Percentiles rank a stretch among this genome's conserved stretches.
Conservation (phyloP, 2,888 invertebrate species). For the Diadegma fenestrale region DNA sequence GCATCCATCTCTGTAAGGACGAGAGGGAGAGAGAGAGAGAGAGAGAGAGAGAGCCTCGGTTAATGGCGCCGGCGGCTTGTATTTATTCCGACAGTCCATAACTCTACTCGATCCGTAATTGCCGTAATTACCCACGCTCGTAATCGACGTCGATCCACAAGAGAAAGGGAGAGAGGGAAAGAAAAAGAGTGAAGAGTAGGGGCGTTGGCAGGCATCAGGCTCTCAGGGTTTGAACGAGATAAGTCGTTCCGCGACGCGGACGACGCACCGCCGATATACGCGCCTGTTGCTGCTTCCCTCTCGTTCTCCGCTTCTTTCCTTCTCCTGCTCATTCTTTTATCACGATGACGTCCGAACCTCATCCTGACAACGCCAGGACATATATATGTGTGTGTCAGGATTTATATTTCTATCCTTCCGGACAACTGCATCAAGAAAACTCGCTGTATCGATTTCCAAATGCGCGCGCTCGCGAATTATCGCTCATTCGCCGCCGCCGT, state of each 20-base stretch:
- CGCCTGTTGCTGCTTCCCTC: conserved; percentile 45
- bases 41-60: conserved; percentile 54
- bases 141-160: conserved; percentile 66
- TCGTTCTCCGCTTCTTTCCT: conserved; percentile 26
- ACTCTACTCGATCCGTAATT: conserved; percentile 78
- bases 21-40: conserved; percentile 62
- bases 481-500: conserved; percentile 21
- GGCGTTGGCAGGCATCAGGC: conserved; percentile 51
- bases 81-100: conserved; percentile 80
- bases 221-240: conserved; percentile 55
- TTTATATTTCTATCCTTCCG: conserved; percentile 19
- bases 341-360: conserved; percentile 6
- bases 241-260: conserved; percentile 36
- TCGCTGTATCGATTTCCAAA: conserved; percentile 43
- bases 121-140: conserved; percentile 75
- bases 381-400: not conserved
- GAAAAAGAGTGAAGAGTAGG: conserved; percentile 48
- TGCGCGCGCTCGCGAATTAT: conserved; percentile 25
- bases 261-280: conserved; percentile 43
- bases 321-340: conserved; percentile 8
- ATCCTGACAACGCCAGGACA: conserved; percentile 18
- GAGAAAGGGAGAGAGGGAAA: conserved; percentile 47
- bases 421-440: conserved; percentile 36
- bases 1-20: conserved; percentile 47
- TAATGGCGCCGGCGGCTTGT: conserved; percentile 76